A percentile compares a stretch with the other conserved stretches of the same genome.
phyloP scores from a whole-genome alignment of 2,888 invertebrate species.

The Drosophila siamana region DNA sequence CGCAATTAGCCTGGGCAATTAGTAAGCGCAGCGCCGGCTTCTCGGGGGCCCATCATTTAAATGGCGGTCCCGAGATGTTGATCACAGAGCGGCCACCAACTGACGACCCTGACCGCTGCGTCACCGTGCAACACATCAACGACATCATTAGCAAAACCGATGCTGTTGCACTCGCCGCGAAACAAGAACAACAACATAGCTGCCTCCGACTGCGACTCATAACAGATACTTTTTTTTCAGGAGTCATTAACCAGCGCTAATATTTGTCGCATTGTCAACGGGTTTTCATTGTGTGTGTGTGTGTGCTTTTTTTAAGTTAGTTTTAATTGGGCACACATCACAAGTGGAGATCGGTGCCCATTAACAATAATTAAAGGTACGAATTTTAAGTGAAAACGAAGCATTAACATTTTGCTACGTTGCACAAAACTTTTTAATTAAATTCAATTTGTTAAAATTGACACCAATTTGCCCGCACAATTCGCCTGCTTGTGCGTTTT shows the following conservation, averaged over 20 bases:
- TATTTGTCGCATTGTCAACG: constrained; percentile 68
- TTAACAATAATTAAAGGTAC: constrained; percentile 52
- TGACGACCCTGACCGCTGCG: constrained; percentile 67
- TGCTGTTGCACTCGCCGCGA: background rate
- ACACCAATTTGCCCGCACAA: constrained; percentile 32
- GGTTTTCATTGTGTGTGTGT: constrained; percentile 42
- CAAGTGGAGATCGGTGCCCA: constrained; percentile 21
- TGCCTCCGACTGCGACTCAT: too few relatives aligned
- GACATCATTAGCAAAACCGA: constrained; percentile 37
- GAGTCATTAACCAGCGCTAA: constrained; percentile 61
- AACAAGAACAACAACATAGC: constrained; percentile 33
- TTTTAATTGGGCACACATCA: constrained; percentile 49
- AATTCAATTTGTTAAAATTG: constrained; percentile 50
- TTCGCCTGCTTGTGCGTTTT: background rate
- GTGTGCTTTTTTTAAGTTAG: constrained; percentile 17
- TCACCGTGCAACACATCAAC: constrained; percentile 35
- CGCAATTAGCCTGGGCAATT: constrained; percentile 70
- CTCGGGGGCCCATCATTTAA: constrained; percentile 69
- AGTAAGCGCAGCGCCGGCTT: constrained; percentile 53
- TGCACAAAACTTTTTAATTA: constrained; percentile 50
- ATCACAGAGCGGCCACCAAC: constrained; percentile 66
- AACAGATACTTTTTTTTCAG: constrained; percentile 1
- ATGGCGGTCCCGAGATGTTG: constrained; percentile 50
- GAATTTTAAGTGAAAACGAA: constrained; percentile 23
- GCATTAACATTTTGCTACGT: constrained; percentile 18